These are phyloP conservation scores for Ictalurus punctatus DNA, from an alignment of 2,113 vertebrate species.

Conservation along the genomic window DNA sequence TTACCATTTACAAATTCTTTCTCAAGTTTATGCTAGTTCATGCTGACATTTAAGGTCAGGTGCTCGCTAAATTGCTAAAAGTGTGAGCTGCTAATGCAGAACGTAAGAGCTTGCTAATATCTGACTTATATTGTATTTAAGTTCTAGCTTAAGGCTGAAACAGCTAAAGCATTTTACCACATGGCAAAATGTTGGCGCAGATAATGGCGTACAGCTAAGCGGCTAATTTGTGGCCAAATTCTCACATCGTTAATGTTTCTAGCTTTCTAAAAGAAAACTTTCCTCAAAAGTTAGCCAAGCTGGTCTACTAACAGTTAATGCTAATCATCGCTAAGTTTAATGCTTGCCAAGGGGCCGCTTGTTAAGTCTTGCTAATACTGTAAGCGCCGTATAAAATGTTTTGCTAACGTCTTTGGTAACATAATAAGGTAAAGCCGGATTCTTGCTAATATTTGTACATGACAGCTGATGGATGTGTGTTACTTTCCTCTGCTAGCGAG, in stretches of 20 bases:
- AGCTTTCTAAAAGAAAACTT: not conserved
- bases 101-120: not conserved
- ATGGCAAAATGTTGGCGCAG: not conserved
- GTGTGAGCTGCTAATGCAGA: not conserved
- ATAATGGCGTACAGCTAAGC: not conserved
- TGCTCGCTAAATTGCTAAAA: not conserved
- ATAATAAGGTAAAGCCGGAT: not conserved
- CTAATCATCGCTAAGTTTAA: not conserved
- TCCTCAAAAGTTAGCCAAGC: not conserved
- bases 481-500: not conserved
- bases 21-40: not conserved
- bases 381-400: not conserved
- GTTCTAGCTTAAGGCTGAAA: not conserved
- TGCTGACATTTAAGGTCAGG: not conserved
- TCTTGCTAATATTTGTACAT: not conserved
- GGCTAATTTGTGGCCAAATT: not conserved
- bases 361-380: not conserved
- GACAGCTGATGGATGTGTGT: not conserved
- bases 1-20: not conserved
- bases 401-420: not conserved
- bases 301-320: not conserved
- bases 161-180: not conserved
- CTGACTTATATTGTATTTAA: not conserved
- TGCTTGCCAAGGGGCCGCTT: no score
- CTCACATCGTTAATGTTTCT: not conserved